These are phyloP conservation scores for Acanthisitta chloris DNA, from an alignment of 2,113 vertebrate genomes.

Conservation along the genomic window DNA sequence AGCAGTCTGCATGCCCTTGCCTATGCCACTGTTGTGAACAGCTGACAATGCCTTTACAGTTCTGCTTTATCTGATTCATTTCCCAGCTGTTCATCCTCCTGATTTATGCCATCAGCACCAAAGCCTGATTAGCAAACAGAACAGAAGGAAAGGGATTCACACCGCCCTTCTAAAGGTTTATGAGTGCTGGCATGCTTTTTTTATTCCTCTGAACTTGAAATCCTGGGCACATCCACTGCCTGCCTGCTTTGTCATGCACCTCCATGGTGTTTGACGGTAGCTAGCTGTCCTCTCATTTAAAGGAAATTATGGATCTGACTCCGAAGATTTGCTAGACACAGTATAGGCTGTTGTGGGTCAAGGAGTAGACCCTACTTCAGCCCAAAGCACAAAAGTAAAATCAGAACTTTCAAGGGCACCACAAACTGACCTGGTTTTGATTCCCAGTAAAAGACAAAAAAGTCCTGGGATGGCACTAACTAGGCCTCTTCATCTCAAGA, in stretches of 20 bases:
- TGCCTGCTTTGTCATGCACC: background rate
- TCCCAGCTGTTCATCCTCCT: background rate
- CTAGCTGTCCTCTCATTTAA: background rate
- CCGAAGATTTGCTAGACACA: background rate
- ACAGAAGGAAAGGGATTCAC: background rate
- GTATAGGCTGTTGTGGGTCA: background rate
- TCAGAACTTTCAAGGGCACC: background rate
- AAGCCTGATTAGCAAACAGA: background rate
- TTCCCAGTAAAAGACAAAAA: background rate
- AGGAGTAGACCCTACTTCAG: background rate
- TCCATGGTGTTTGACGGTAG: background rate
- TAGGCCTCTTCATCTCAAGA: background rate
- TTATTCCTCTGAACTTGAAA: background rate
- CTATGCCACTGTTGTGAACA: accelerated
- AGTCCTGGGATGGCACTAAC: background rate
- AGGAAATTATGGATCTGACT: background rate
- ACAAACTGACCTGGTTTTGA: background rate
- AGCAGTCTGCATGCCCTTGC: background rate
- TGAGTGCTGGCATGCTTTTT: background rate
- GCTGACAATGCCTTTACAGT: background rate
- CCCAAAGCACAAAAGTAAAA: background rate
- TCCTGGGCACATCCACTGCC: background rate
- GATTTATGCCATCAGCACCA: background rate
- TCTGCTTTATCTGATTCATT: background rate
- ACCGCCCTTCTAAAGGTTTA: background rate